Evolutionary conservation across 1,140 invertebrate genomes (phyloP), one percentile per base, ranked within the genome.

Genomic region (Temnothorax curvispinosus): DNA sequence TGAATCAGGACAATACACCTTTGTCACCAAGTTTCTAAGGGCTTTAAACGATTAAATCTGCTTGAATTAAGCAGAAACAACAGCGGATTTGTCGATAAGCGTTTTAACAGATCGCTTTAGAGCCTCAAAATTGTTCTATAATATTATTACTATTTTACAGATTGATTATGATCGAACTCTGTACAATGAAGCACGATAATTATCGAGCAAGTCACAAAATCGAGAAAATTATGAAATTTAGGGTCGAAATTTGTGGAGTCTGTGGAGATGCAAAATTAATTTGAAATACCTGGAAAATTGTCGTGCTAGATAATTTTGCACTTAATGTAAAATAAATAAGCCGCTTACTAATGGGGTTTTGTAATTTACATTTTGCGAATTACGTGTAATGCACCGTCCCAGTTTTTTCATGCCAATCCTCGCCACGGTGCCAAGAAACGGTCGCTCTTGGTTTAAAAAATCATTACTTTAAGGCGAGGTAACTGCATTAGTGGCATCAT

Each of bases 401-500:
- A 15, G 18, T 21, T 81, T 11, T 64, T 21, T 69, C 21, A 18
- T 2, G 27, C 18, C 18, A 21, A 9, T 71, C 9, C 27, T 71
- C 27, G n/a, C 18, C 9, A 9, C n/a, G 77, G 18, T 3, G 18
- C 64, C 15, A 71, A n/a, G 50, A 21, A 18, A 21, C 41, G 58
- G 50, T 71, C 65, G 50, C 50, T 71, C 71, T 58, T 32, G 38
- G 50, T 71, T 71, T 44, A 32, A 41, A 81, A 81, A 81, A 71
- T 81, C 78, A 71, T 81, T 81, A 71, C 38, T 81, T 81, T 58
- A 81, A 71, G 6, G 21, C 41, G 54, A 81, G 21, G 50, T 71
- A 71, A 81, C 78, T 56, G n/a, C 78, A 56, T 81, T 71, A 81
- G 78, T n/a, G 56, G 65, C 78, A 56, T 71, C 65, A 52, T 81